Conservation (phyloP, 2,113 vertebrate genomes). For the Brachyistius frenatus region DNA sequence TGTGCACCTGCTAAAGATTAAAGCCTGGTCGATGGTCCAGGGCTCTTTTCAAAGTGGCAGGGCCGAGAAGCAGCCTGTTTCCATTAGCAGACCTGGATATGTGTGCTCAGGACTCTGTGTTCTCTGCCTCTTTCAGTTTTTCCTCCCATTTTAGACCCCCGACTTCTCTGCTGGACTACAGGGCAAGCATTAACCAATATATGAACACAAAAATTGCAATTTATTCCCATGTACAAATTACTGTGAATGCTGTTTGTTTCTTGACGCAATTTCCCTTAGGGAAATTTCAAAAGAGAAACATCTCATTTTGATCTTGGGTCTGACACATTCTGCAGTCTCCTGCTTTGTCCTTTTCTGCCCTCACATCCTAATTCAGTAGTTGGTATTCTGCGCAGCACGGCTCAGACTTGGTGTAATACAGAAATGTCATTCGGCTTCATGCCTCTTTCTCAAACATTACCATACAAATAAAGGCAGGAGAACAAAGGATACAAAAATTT, state of each 20-base stretch:
- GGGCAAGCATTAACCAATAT: not conserved
- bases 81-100: conserved; percentile 64
- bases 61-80: conserved; percentile 46
- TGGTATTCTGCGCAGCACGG: conserved; percentile 71
- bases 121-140: conserved; percentile 40
- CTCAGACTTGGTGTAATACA: conserved; percentile 68
- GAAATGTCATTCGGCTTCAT: conserved; percentile 76
- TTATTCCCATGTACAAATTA: not conserved
- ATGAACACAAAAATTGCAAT: conserved; percentile 2
- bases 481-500: conserved; percentile 66
- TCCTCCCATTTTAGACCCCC: conserved; percentile 4
- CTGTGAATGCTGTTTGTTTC: conserved; percentile 21
- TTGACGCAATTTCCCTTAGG: not conserved
- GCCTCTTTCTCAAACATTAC: conserved; percentile 72
- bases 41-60: conserved; percentile 61
- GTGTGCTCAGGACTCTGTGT: conserved; percentile 54
- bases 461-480: conserved; percentile 73
- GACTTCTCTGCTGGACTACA: not conserved
- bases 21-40: conserved; percentile 59
- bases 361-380: conserved; percentile 69
- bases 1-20: conserved; percentile 81
- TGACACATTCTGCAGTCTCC: conserved; percentile 32
- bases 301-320: conserved; percentile 12
- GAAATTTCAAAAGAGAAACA: conserved; percentile 14
- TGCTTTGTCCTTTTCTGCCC: conserved; percentile 61